Conservation (phyloP, 2,113 vertebrate genomes). For the Apodemus sylvaticus region DNA sequence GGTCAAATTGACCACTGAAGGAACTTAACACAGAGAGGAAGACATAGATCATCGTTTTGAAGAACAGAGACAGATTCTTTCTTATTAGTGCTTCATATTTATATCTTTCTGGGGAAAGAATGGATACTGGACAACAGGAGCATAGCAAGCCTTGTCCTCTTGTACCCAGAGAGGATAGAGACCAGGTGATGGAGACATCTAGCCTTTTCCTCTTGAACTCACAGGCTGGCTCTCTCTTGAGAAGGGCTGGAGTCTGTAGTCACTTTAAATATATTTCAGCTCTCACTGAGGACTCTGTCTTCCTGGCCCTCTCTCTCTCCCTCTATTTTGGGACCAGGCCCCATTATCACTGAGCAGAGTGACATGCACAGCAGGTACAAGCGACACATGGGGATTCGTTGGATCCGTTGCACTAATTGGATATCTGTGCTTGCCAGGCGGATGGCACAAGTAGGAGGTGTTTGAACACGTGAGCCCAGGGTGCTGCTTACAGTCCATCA, state of each 20-base stretch:
- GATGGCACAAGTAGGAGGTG: conserved; percentile 78
- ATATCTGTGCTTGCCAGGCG: conserved; percentile 77
- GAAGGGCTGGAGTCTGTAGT: conserved; percentile 69
- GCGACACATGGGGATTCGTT: conserved; percentile 81
- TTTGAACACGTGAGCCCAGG: conserved; percentile 81
- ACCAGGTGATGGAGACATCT: neutral
- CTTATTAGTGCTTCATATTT: neutral
- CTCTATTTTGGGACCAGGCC: conserved; percentile 83
- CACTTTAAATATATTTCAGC: conserved; percentile 81
- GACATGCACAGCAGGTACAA: conserved; percentile 84
- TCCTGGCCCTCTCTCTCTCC: conserved; percentile 71
- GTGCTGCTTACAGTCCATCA: conserved; percentile 78
- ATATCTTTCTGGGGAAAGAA: neutral
- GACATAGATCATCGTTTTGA: neutral
- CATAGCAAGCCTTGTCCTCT: neutral
- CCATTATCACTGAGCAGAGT: conserved; percentile 81
- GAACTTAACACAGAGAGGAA: neutral
- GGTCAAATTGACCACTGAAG: neutral
- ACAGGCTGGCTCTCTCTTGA: conserved; percentile 65
- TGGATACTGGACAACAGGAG: neutral
- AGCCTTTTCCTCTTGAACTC: neutral
- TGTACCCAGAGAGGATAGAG: neutral
- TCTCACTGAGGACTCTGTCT: conserved; percentile 78
- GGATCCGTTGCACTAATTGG: conserved; percentile 80
- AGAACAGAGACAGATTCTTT: neutral